These are phyloP conservation scores for Drosophila ambigua DNA, from an alignment of 1,140 invertebrate species.

Conservation along the genomic window DNA sequence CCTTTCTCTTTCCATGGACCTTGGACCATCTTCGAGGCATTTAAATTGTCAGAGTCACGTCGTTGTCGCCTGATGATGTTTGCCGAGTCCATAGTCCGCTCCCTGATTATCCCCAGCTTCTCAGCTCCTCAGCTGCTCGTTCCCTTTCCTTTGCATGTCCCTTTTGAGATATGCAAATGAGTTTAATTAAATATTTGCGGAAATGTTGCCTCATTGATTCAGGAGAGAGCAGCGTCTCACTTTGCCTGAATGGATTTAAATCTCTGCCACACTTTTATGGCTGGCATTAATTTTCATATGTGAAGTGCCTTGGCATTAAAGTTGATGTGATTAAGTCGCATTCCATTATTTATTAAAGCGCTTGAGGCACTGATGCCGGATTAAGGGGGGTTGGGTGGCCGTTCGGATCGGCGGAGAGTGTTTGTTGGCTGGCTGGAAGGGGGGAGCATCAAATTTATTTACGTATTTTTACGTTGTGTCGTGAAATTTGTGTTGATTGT, in stretches of 20 bases:
- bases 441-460: conserved; percentile 75
- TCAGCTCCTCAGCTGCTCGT: background rate
- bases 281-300: conserved; percentile 50
- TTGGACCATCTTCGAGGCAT: conserved; percentile 36
- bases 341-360: conserved; percentile 72
- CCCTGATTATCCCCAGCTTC: conserved; percentile 53
- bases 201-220: conserved; percentile 1
- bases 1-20: background rate
- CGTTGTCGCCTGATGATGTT: conserved; percentile 62
- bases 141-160: background rate
- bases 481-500: conserved; percentile 80
- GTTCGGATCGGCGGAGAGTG: background rate
- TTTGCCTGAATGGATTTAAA: conserved; percentile 15
- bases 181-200: conserved; percentile 38
- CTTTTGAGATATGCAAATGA: conserved; percentile 32
- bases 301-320: conserved; percentile 46
- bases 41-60: conserved; percentile 72
- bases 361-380: background rate
- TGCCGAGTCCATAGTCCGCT: conserved; percentile 58
- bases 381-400: background rate
- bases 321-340: conserved; percentile 56
- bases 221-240: background rate
- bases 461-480: conserved; percentile 79
- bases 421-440: background rate
- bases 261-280: conserved; percentile 23